A percentile compares a stretch with the other conserved stretches of the same genome.
phyloP scores from a whole-genome alignment of 2,888 invertebrate species.

The Neocrepidodera transversa region DNA sequence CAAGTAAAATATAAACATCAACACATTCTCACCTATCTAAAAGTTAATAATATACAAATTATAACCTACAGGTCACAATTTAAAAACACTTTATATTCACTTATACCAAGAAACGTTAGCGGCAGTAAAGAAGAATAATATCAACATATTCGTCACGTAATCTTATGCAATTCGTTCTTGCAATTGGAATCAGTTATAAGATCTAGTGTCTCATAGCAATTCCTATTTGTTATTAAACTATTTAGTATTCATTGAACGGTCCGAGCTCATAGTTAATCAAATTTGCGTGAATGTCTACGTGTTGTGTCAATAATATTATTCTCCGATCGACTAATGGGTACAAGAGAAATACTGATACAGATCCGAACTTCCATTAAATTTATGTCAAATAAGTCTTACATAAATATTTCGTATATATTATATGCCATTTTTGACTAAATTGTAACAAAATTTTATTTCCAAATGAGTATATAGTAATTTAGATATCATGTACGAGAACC shows the following conservation, averaged over 20 bases:
- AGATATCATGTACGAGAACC: no score
- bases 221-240: constrained; percentile 27
- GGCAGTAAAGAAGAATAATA: neutral
- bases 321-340: constrained; percentile 11
- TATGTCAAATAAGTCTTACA: no score
- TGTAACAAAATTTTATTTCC: no score
- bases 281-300: constrained; percentile 22
- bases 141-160: constrained; percentile 16
- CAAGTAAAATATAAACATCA: no score
- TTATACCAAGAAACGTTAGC: no score
- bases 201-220: constrained; percentile 21
- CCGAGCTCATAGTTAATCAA: constrained; percentile 25
- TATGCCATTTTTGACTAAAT: no score
- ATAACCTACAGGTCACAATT: no score
- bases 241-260: constrained; percentile 22
- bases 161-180: constrained; percentile 15
- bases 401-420: no score
- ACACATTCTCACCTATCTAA: no score
- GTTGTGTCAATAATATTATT: constrained; percentile 22
- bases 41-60: no score
- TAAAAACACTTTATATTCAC: no score
- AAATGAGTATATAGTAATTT: no score
- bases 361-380: constrained; percentile 33
- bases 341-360: constrained; percentile 6
- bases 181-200: constrained; percentile 2